Percentiles rank a stretch among this genome's conserved stretches.
These are phyloP conservation scores for Cranoglanis bouderius DNA, from an alignment of 2,113 vertebrate genomes.

Conservation along the genomic window DNA sequence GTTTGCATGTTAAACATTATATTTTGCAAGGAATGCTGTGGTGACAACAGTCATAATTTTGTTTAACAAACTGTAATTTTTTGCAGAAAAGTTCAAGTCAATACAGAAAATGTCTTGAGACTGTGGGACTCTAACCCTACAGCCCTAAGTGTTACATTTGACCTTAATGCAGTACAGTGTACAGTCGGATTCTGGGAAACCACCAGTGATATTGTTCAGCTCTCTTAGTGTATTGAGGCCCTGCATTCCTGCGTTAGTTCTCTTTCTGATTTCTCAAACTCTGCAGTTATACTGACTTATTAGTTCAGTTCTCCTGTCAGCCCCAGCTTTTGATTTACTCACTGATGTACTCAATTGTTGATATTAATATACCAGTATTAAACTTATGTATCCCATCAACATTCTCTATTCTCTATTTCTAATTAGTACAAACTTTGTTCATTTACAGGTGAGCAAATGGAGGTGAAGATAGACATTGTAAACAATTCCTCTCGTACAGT, in stretches of 20 bases:
- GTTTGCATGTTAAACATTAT: neutral
- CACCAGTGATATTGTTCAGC: neutral
- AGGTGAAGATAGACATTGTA: constrained; percentile 58
- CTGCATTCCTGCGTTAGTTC: neutral
- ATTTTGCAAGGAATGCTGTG: neutral
- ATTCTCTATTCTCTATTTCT: neutral
- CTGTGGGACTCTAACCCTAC: neutral
- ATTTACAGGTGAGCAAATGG: constrained; percentile 63
- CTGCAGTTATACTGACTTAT: neutral
- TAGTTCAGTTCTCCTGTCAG: neutral
- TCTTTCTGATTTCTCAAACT: neutral
- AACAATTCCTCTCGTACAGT: constrained; percentile 69
- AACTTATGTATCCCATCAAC: neutral
- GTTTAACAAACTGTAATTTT: neutral
- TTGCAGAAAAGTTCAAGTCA: neutral
- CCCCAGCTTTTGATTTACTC: neutral
- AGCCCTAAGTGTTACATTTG: neutral
- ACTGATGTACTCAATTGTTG: neutral
- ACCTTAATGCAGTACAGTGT: neutral
- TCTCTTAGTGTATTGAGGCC: neutral
- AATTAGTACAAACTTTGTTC: neutral
- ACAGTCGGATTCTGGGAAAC: neutral
- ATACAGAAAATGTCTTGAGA: neutral
- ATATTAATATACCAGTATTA: neutral
- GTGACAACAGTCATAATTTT: neutral